Evolutionary conservation across 2,797 vertebrate genomes (phyloP).

Genomic region (Parauchenoglanis punctatus): DNA sequence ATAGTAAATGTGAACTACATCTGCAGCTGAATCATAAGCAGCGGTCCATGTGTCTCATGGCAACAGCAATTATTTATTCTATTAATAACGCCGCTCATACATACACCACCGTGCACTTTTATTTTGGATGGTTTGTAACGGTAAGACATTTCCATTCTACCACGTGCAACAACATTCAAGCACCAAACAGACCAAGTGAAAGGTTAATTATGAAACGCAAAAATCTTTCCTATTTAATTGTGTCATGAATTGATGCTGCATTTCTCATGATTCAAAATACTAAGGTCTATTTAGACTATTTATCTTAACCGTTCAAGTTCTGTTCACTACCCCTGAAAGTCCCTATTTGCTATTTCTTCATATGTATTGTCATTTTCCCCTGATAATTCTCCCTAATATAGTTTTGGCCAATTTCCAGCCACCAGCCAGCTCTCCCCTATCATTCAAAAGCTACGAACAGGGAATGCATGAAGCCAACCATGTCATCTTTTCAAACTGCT

Average conservation of each 20-base stretch:
- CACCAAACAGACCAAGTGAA: neutral
- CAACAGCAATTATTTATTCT: conserved; percentile 55
- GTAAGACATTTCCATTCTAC: neutral
- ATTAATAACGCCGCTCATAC: conserved; percentile 38
- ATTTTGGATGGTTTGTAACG: neutral
- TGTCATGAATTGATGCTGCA: neutral
- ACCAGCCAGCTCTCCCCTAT: neutral
- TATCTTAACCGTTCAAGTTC: neutral
- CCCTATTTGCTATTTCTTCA: neutral
- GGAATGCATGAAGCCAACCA: too few relatives aligned
- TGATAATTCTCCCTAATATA: neutral
- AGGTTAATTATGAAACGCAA: neutral
- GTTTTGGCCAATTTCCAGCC: neutral
- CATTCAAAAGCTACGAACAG: neutral
- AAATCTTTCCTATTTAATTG: neutral
- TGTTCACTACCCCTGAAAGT: neutral
- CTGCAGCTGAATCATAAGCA: conserved; percentile 45
- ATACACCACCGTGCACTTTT: conserved; percentile 24
- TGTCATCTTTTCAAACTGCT: neutral
- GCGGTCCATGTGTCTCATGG: conserved; percentile 42
- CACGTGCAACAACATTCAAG: neutral
- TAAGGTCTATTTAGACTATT: neutral
- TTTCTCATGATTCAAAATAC: neutral
- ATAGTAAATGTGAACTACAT: conserved; percentile 47
- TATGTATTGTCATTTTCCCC: neutral